Percentiles rank a stretch among this genome's conserved stretches.
Conservation (phyloP, 2,113 vertebrate genomes). For the Tyto alba region DNA sequence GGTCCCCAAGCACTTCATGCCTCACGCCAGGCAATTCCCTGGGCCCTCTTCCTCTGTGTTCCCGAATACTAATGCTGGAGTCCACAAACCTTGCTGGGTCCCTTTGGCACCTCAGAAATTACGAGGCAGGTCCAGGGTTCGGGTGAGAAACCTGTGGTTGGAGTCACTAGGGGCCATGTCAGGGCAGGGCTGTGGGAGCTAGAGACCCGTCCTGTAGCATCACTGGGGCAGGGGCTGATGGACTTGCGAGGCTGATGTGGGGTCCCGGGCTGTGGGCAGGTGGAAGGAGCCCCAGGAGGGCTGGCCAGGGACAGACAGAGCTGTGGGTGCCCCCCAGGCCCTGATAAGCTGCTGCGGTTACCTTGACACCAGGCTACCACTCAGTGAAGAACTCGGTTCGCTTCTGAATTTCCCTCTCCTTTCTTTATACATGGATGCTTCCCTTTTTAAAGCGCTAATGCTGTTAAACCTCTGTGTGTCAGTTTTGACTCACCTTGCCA, state of each 20-base stretch:
- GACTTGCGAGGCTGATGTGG: neutral
- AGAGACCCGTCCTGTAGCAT: neutral
- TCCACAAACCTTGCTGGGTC: neutral
- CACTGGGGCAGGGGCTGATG: neutral
- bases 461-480: neutral
- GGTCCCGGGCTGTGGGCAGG: neutral
- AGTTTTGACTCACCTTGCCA: neutral
- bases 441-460: neutral
- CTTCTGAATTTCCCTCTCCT: neutral
- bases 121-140: neutral
- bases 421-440: neutral
- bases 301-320: neutral
- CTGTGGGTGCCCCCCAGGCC: neutral
- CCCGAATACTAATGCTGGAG: neutral
- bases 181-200: neutral
- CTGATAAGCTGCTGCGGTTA: neutral
- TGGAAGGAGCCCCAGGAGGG: rapidly evolving
- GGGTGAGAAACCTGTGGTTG: neutral
- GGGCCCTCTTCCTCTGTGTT: neutral
- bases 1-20: neutral
- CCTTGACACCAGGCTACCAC: neutral
- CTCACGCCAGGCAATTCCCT: neutral
- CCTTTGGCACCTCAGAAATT: neutral
- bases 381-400: neutral
- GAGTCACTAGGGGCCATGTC: neutral